Evolutionary conservation across 2,888 invertebrate species (phyloP), one percentile per base, ranked within the genome.

Genomic region (Dicycla oo): DNA sequence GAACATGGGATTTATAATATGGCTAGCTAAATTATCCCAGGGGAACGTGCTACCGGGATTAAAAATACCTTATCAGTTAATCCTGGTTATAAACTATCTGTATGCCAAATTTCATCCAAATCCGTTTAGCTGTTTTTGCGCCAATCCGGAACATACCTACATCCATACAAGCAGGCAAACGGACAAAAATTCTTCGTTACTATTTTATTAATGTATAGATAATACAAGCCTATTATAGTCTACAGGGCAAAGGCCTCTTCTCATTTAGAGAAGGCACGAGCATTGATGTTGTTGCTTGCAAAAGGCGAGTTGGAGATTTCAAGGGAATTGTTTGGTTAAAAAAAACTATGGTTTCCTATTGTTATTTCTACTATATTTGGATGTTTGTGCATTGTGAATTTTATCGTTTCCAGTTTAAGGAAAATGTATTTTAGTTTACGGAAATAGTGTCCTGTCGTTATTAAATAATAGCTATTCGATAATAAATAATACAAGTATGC

Each of bases 341-440:
- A 2, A 13, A 40, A 18, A 0, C 6, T 26, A 40, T 30, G 2
- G n/a, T 40, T 71, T 40, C 26, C 26, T 43, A 23, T 5, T 15
- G 45, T 60, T n/a, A 53, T 15, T 26, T n/a, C 2, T 38, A 34
- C 6, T 7, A 5, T 38, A 47, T 53, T 54, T 45, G 7, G 3
- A 0, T 38, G 1, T 61, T n/a, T 5, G 10, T 54, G 23, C 38
- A 47, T 30, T n/a, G n/a, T n/a, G 3, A 0, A 40, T 54, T n/a
- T 40, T 49, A 43, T 8, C 47, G 1, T 30, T 38, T 10, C 45
- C 18, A 64, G 6, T 64, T 61, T 40, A 40, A 63, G 63, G 63
- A 72, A 23, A 73, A 72, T 6, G 0, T 8, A n/a, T 54, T 34
- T 62, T 56, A 63, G 15, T 54, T 63, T 13, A 30, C 64, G 63